Evolutionary conservation across 2,113 vertebrate genomes (phyloP), one percentile per base, ranked within the genome.

Genomic region (Pangasianodon hypophthalmus): DNA sequence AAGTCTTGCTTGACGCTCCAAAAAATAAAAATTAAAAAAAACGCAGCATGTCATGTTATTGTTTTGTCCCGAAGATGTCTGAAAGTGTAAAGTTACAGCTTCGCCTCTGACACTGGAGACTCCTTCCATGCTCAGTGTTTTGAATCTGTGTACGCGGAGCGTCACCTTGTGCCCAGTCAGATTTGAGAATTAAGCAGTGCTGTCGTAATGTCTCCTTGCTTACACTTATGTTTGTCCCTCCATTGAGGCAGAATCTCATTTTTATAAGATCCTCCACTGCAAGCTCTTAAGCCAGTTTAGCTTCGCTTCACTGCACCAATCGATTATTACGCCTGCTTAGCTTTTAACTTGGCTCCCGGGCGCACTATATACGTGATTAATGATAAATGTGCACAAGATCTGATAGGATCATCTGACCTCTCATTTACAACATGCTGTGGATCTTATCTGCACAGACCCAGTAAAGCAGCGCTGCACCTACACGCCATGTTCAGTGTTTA

Each of bases 251-350:
- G 21, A 60, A 18, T 85, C 14, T 48, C 44, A 67, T 85, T 87
- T 46, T 87, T 46, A 44, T 58, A 79, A 60, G 86, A 79, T 26
- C 52, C 52, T 56, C 71, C 29, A 87, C 86, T 80, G 54, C 54
- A 87, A 80, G 73, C 67, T 60, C 52, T 87, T 87, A 87, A 75
- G 71, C 41, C 73, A 87, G 73, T 62, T 87, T 87, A 48, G 73
- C 71, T 44, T 87, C 18, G 37, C 73, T 80, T 87, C 56, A 62
- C 54, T 60, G 73, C 73, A 6, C 37, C 1, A 46, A 80, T 87
- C 56, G 86, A 87, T 87, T 79, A 79, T 87, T 41, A 58, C 16
- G 86, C 86, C 71, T 60, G 32, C 71, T 87, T 87, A 80, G 86
- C 73, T 46, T 87, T 87, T 77, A 86, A 86, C 84, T 85, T 32